Evolutionary conservation across 2,113 vertebrate genomes (phyloP), one percentile per base, ranked within the genome.

Genomic region (Phaetusa simplex): DNA sequence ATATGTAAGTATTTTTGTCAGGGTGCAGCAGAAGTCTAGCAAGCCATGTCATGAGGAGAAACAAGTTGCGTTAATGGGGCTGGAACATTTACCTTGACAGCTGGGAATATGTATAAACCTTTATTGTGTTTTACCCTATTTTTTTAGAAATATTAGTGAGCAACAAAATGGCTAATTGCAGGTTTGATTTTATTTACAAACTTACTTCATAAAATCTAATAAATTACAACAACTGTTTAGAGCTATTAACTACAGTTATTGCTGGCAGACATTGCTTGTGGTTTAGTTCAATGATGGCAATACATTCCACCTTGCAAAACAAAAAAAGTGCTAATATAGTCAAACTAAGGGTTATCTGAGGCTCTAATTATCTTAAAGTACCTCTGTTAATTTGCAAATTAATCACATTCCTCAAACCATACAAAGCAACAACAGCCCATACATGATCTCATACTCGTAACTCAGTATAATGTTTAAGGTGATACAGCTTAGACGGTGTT

Each of bases 361-460:
- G 81, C 81, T 97, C 69, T 93, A 95, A 97, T 97, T 97, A 79
- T 91, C 79, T 97, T 88, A 93, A 92, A 96, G 40, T 65, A 82
- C 27, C 66, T 94, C 66, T 80, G 29, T 49, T 97, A 95, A 97
- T 96, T 62, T 95, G 32, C 29, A 87, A 91, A 95, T 91, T 93
- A 95, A 95, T 95, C 81, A 53, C 62, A 30, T 78, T 94, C 66
- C 52, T 95, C 69, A 87, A 97, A 95, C n/a, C 13, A 61, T 34
- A 55, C 17, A 94, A 79, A 94, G 67, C 23, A 89, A 9, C 80
- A 82, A 43, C 72, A 95, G 21, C 42, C 52, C 13, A 27, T 71
- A 55, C 5, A 52, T 79, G 79, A 34, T 85, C 85, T 94, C 40
- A 45, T 27, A 34, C 19, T 80, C 0, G 0, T 86, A 91, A 67